Evolutionary conservation across 2,888 invertebrate genomes (phyloP), one percentile per base, ranked within the genome.

Genomic region (Merodon equestris): DNA sequence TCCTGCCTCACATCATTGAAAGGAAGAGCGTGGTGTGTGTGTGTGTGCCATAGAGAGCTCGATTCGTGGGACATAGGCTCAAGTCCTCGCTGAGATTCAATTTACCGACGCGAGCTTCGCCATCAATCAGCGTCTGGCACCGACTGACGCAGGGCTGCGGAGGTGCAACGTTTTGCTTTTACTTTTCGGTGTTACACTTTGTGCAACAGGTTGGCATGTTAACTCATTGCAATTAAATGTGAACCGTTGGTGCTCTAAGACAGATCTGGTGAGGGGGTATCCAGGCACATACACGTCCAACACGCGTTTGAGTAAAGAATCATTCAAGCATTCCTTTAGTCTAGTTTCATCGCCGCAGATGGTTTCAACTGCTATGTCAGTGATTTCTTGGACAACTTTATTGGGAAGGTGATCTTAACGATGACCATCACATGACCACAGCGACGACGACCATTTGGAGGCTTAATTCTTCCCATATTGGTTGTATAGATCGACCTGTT

Each of bases 401-500:
- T 79, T 76, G 9, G 66, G 51, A 27, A 76, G 63, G 54, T 53
- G 48, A 64, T 50, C 53, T 19, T 67, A 56, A 45, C 17, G 57
- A 63, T 67, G 60, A 45, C 50, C 54, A 7, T 27, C n/a, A 71
- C 53, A 56, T 67, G 67, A 64, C 63, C 63, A 73, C 68, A 71
- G 38, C 58, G 48, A 40, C 73, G 54, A 56, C 79, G 64, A 27
- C 27, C 27, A 27, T 27, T 27, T 60, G 58, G 58, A 64, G 53
- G n/a, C 57, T 79, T 79, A 74, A 79, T 79, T 68, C 74, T 79
- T 74, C 54, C 79, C 79, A 68, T 79, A 60, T 74, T 58, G 42
- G 40, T 48, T 45, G 36, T 14, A 10, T 9, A 19, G 38, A 47
- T 15, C 53, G 54, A 60, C 53, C 17, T 42, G 44, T 51, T 60